Evolutionary conservation across 2,797 vertebrate species (phyloP), one percentile per base, ranked within the genome.

Genomic region (Synanceia verrucosa): DNA sequence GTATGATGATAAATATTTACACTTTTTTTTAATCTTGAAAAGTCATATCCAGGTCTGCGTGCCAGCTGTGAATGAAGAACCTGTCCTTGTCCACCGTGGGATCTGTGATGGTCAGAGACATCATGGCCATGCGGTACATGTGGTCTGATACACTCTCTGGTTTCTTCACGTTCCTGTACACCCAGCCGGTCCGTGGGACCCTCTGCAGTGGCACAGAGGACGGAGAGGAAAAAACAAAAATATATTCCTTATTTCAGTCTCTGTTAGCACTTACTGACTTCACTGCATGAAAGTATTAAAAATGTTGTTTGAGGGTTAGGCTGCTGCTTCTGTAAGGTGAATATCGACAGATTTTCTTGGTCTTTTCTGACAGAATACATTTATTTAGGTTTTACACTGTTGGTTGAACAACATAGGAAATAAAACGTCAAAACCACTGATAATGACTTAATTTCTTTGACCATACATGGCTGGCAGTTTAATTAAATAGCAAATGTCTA

Each of bases 71-170:
- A 48, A 16, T 21, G 31, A 19, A 43, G 5, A 66, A 98, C 98
- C 95, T 95, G 86, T 97, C 95, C 83, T 95, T 98, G 90, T 97
- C 94, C 36, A 99, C 93, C 55, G 71, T 86, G 41, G 94, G 92
- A 81, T 99, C 98, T 73, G 93, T 93, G 37, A 95, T 95, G 77
- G 96, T 94, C 87, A 99, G 86, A 26, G 97, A 96, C 97, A 99
- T 98, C 83, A 99, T 28, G 0, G 98, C 96, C 98, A 99, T 99
- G 75, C 97, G 95, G 89, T 99, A 99, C 98, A 99, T 99, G 62
- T 99, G 98, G 79, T 99, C 98, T 0, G 97, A 97, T 0, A 99
- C 96, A 0, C 98, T 99, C 90, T 99, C 98, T 0, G 98, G 98
- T 19, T 94, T 86, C 41, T 92, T 82, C 53, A 99, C 94, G 0